Base-by-base conservation (phyloP, 1,140 invertebrate species). In the Drosophila gunungcola region DNA sequence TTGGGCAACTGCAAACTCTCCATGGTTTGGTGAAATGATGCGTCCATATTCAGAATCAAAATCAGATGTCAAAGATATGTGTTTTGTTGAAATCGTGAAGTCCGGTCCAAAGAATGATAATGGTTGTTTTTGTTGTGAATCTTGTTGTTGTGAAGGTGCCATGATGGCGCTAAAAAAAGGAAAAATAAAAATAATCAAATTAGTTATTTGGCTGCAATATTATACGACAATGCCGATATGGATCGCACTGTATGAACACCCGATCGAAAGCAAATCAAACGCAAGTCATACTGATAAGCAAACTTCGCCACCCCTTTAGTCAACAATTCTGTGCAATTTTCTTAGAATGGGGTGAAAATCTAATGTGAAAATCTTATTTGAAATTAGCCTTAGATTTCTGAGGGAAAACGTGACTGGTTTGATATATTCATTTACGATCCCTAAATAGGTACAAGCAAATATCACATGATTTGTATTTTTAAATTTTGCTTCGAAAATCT, bases 1-100 rank as follows among this genome's bases (percentile, higher is more conserved):
- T 58, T 73, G 10, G 91, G 91, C 36, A 92, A 70, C 51, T 86
- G 69, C 58, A 92, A 69, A 57, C 89, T 85, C 67, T 91, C 91
- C 91, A 92, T 91, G 27, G 79, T 78, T 67, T 42, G 16, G 4
- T 70, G 32, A 56, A 70, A 77, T 73, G 67, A 51, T 41, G 32
- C 58, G 43, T 70, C 61, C 79, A 82, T 81, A 54, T 11, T 70
- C 51, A 41, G 32, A 57, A 34, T 68, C 39, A 63, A 54, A 75
- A 74, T 68, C 62, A 12, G 49, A 49, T 29, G 68, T 78, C 78
- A 74, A n/a, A 64, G 12, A 52, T 46, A 34, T 34, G 70, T 48
- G 32, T 51, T 43, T 34, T 32, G 21, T 45, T 69, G 41, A 75
- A 49, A 58, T 55, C 58, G 56, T 81, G 58, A 74, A 86, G 54